Percentiles rank a stretch among this genome's conserved stretches.
phyloP scores from a whole-genome alignment of 2,113 vertebrate species.

The Chaetops frenatus region DNA sequence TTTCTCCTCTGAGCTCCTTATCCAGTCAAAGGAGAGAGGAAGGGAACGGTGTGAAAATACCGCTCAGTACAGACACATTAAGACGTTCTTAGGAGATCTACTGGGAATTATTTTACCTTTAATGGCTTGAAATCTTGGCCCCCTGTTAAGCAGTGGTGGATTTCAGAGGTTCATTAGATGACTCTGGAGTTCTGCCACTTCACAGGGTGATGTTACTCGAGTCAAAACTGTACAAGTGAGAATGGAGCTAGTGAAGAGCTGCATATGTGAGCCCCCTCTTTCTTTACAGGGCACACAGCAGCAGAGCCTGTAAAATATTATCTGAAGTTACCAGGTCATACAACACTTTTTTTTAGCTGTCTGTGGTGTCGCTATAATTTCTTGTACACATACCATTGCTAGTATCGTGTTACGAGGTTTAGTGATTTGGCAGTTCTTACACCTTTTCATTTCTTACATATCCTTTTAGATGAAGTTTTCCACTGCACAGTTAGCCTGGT shows the following conservation, averaged over 20 bases:
- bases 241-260: background rate
- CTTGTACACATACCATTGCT: background rate
- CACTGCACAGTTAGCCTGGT: background rate
- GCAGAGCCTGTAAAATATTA: background rate
- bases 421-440: background rate
- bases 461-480: background rate
- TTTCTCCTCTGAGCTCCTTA: background rate
- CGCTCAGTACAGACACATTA: background rate
- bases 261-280: background rate
- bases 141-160: background rate
- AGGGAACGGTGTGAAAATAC: background rate
- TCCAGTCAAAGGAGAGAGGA: conserved; percentile 1
- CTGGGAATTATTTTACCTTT: background rate
- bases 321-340: background rate
- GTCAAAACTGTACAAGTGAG: background rate
- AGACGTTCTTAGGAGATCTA: background rate
- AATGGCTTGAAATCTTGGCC: background rate
- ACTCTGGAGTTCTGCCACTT: background rate
- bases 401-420: background rate
- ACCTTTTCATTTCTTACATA: background rate
- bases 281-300: background rate
- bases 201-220: background rate
- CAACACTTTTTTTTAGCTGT: background rate
- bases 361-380: background rate
- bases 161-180: background rate